Conservation (phyloP, 2,888 invertebrate species). For the Caenorhabditis macrosperma region DNA sequence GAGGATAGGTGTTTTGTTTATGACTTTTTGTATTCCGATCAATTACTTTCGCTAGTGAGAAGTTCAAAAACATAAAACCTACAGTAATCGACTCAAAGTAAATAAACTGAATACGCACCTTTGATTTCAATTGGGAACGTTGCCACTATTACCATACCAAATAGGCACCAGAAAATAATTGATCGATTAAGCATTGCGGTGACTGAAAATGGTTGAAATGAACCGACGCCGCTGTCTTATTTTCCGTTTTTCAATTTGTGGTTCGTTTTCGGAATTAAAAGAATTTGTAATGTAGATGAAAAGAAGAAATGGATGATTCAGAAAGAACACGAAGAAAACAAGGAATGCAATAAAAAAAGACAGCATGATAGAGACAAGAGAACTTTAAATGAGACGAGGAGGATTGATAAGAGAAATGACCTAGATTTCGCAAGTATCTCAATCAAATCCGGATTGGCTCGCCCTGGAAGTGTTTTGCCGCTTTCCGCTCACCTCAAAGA, state of each 20-base stretch:
- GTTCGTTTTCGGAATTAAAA: constrained; percentile 1
- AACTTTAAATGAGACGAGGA: not conserved
- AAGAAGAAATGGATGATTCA: constrained; percentile 23
- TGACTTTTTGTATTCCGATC: too few species aligned
- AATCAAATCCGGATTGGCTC: too few species aligned
- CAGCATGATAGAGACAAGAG: too few species aligned
- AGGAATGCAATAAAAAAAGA: not conserved
- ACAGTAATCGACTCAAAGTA: too few species aligned
- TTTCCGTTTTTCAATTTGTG: not conserved
- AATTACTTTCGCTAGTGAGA: too few species aligned
- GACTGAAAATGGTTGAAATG: not conserved
- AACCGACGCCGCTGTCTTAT: not conserved
- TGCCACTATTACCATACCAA: constrained; percentile 16
- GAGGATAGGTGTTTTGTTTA: not conserved
- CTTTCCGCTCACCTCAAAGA: too few species aligned
- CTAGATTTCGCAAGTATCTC: not conserved
- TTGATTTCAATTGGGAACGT: constrained; percentile 47
- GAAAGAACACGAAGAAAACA: not conserved
- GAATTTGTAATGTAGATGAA: constrained; percentile 2
- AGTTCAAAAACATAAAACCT: too few species aligned
- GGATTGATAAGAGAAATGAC: not conserved
- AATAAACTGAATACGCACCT: constrained; percentile 15
- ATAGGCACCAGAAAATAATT: not conserved
- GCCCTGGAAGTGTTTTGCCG: too few species aligned
- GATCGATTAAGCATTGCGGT: constrained; percentile 23